phyloP scores from a whole-genome alignment of 2,888 invertebrate genomes.

The Silvanus unidentatus region DNA sequence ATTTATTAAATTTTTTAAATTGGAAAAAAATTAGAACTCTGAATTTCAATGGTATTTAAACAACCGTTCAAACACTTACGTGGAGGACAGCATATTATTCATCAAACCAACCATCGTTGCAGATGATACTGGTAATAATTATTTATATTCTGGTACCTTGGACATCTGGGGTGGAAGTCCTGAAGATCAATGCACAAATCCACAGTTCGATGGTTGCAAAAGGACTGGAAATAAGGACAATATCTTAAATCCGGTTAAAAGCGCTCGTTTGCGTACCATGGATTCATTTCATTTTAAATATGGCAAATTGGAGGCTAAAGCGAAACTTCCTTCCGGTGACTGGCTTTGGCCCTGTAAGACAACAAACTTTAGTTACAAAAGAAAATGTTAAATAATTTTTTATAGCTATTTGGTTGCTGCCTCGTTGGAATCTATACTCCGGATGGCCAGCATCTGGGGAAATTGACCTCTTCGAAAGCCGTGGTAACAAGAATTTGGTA shows the following conservation, averaged over 20 bases:
- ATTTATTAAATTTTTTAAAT: neutral
- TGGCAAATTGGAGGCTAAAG: constrained; percentile 58
- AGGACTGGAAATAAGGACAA: constrained; percentile 50
- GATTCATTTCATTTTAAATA: constrained; percentile 61
- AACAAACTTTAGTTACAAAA: neutral
- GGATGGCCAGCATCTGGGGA: constrained; percentile 68
- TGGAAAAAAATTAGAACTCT: constrained; percentile 55
- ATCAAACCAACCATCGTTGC: constrained; percentile 58
- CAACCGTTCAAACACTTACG: constrained; percentile 60
- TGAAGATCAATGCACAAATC: constrained; percentile 56
- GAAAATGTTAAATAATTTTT: neutral
- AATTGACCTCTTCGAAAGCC: constrained; percentile 63
- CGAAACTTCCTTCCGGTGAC: constrained; percentile 65
- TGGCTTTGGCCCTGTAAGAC: constrained; percentile 58
- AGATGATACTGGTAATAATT: constrained; percentile 51
- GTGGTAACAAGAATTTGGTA: constrained; percentile 52
- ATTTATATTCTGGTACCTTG: constrained; percentile 50
- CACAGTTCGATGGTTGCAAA: constrained; percentile 51
- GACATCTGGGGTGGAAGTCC: constrained; percentile 57
- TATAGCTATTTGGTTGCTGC: constrained; percentile 66
- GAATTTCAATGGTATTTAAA: constrained; percentile 67
- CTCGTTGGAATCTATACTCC: constrained; percentile 58
- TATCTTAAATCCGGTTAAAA: constrained; percentile 60
- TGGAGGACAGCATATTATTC: constrained; percentile 52
- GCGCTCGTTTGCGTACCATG: constrained; percentile 58